Conservation (phyloP, 1,140 invertebrate species). For the Brachionus koreanus region DNA sequence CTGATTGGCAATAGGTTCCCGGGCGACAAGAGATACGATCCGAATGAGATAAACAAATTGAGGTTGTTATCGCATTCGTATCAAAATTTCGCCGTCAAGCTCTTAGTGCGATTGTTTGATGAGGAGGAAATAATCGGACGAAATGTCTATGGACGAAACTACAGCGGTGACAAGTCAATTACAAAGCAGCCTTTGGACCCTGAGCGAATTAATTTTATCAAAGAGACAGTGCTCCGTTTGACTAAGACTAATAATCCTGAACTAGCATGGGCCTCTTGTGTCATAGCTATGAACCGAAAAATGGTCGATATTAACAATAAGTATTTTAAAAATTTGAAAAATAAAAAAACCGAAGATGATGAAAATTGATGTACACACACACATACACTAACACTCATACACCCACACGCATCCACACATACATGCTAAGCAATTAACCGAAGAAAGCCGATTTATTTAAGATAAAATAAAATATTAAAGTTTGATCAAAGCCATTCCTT, state of each 20-base stretch:
- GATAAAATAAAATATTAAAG: not conserved
- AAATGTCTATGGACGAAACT: constrained; percentile 38
- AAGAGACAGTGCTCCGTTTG: constrained; percentile 33
- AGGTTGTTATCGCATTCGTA: constrained; percentile 38
- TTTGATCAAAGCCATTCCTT: not conserved
- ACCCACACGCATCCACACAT: not conserved
- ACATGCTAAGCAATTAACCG: not conserved
- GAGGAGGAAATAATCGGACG: constrained; percentile 41
- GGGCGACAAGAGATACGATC: constrained; percentile 28
- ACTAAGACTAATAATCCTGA: constrained; percentile 41
- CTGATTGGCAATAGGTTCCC: constrained; percentile 35
- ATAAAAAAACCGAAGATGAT: not conserved
- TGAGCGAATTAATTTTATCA: constrained; percentile 41
- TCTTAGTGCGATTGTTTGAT: constrained; percentile 13
- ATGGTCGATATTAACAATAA: constrained; percentile 43
- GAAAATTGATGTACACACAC: not conserved
- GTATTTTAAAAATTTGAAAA: constrained; percentile 40
- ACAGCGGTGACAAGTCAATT: constrained; percentile 36
- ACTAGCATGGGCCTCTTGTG: constrained; percentile 32
- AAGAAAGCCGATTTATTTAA: not conserved
- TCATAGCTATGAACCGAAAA: constrained; percentile 40
- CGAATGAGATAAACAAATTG: constrained; percentile 41
- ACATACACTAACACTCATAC: not conserved
- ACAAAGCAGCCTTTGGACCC: constrained; percentile 40
- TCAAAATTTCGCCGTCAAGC: constrained; percentile 42